Conservation (phyloP, 2,888 invertebrate species). For the Lymantria monacha region DNA sequence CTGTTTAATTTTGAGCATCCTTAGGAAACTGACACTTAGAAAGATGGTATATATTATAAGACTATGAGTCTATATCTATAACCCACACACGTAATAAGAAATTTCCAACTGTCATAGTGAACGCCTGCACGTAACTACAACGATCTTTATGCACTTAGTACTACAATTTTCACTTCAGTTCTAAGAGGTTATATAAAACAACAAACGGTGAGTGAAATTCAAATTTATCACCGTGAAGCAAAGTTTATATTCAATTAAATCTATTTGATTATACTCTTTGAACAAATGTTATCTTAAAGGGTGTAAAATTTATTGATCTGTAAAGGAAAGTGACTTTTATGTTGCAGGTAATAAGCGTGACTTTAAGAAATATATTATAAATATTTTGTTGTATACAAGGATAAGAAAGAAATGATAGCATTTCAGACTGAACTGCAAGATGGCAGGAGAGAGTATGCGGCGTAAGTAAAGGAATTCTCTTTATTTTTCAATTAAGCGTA, state of each 20-base stretch:
- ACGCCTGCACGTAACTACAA: slow-evolving; percentile 67
- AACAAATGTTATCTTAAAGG: slow-evolving; percentile 29
- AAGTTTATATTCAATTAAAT: slow-evolving; percentile 18
- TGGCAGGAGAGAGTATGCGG: slow-evolving; percentile 61
- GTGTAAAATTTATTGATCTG: slow-evolving; percentile 28
- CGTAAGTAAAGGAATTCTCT: slow-evolving; percentile 67
- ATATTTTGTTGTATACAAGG: slow-evolving; percentile 18
- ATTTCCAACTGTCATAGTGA: slow-evolving; percentile 75
- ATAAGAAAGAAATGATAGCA: slow-evolving; percentile 37
- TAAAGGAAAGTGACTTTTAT: slow-evolving; percentile 29
- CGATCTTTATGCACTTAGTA: slow-evolving; percentile 76
- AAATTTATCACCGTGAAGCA: slow-evolving; percentile 23
- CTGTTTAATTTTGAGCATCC: slow-evolving; percentile 27
- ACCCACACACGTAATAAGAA: slow-evolving; percentile 55
- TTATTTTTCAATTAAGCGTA: slow-evolving; percentile 64
- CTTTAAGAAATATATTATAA: slow-evolving; percentile 14
- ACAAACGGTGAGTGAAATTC: slow-evolving; percentile 15
- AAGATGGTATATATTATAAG: no score
- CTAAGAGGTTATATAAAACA: slow-evolving; percentile 30
- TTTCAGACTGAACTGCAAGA: slow-evolving; percentile 67
- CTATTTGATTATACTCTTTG: slow-evolving; percentile 25
- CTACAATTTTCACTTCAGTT: slow-evolving; percentile 33
- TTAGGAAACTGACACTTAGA: slow-evolving; percentile 69
- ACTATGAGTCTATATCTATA: no score
- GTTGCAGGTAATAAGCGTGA: slow-evolving; percentile 11